Conservation (phyloP, 2,888 invertebrate species). For the Chymomyza fuscimana region DNA sequence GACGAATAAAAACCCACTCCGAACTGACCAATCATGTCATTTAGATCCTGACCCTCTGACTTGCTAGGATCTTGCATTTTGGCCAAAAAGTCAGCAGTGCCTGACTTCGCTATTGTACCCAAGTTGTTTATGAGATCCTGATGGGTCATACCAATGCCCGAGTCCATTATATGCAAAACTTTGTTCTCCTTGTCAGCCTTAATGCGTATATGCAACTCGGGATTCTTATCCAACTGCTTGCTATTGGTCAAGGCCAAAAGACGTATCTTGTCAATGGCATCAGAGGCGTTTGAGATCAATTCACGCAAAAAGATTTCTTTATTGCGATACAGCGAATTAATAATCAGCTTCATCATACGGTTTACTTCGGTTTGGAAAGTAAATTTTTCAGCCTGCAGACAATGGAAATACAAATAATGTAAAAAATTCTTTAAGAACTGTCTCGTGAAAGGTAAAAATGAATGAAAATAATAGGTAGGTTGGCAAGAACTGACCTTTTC, state of each 20-base stretch:
- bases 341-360: constrained; percentile 99
- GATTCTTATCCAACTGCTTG: constrained; percentile 87
- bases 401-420: constrained; percentile 12
- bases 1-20: constrained; percentile 99
- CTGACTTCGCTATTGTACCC: constrained; percentile 98
- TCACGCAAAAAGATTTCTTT: constrained; percentile 99
- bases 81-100: constrained; percentile 96
- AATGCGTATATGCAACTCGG: constrained; percentile 93
- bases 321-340: constrained; percentile 98
- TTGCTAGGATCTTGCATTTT: constrained; percentile 88
- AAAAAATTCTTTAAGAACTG: not conserved
- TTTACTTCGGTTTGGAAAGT: constrained; percentile 99
- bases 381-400: constrained; percentile 86
- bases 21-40: constrained; percentile 99
- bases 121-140: constrained; percentile 96
- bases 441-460: not conserved
- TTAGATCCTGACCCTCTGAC: constrained; percentile 86
- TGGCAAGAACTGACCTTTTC: constrained; percentile 82
- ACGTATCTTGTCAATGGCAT: constrained; percentile 98
- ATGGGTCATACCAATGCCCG: constrained; percentile 98
- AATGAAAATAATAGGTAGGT: not conserved
- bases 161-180: constrained; percentile 95
- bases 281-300: constrained; percentile 99
- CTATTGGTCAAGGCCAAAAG: constrained; percentile 94
- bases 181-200: constrained; percentile 95